Conservation (phyloP, 2,888 invertebrate genomes). For the Diaphora mendica region DNA sequence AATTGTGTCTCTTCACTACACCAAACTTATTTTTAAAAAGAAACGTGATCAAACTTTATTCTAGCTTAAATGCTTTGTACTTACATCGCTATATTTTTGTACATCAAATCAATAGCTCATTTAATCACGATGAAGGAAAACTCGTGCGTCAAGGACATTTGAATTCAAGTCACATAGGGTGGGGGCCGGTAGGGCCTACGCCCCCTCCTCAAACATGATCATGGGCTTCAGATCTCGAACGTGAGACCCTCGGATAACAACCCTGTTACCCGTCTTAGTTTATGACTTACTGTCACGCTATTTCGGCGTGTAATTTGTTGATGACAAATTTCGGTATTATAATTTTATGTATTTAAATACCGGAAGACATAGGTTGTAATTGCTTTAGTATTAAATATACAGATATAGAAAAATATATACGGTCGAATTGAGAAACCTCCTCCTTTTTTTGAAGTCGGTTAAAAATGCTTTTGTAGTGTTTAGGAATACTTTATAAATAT, state of each 20-base stretch:
- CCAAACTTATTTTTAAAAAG: background rate
- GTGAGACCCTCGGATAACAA: slow-evolving; percentile 45
- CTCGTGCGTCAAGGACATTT: slow-evolving; percentile 17
- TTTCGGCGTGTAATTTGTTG: slow-evolving; percentile 10
- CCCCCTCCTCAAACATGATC: slow-evolving; percentile 46
- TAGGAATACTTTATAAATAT: background rate
- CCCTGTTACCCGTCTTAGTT: slow-evolving; percentile 14
- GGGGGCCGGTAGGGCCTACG: slow-evolving; percentile 1
- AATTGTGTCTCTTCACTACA: no score
- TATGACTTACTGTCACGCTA: slow-evolving; percentile 7
- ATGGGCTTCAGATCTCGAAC: slow-evolving; percentile 55
- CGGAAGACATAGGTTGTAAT: background rate
- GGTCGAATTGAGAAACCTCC: no score
- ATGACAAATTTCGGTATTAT: background rate
- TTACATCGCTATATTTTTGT: background rate
- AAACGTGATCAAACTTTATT: background rate
- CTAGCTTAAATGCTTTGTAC: background rate
- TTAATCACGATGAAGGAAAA: slow-evolving; percentile 14
- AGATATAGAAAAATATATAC: no score
- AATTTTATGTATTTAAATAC: background rate
- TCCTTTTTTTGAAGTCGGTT: no score
- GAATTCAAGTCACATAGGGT: slow-evolving; percentile 23
- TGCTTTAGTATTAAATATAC: background rate
- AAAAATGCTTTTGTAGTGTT: background rate
- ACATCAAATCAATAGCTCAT: slow-evolving; percentile 23